phyloP scores from a whole-genome alignment of 2,888 invertebrate genomes.

The Zeuzera pyrina region DNA sequence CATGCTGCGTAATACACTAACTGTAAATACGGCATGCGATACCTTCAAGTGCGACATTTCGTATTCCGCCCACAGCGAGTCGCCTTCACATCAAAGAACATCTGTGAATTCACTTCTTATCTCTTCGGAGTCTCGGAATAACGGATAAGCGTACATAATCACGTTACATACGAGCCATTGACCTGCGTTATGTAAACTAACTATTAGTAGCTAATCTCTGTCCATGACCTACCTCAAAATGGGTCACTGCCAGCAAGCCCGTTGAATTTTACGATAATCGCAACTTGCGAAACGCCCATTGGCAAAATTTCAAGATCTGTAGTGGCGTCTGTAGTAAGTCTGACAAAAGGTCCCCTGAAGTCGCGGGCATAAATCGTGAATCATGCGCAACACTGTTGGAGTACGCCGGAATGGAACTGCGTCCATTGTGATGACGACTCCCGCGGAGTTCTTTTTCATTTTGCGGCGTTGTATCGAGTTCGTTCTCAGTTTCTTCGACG shows the following conservation, averaged over 20 bases:
- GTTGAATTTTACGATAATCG: conserved; percentile 64
- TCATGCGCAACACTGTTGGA: conserved; percentile 29
- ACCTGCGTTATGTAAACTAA: conserved; percentile 17
- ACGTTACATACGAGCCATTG: conserved; percentile 17
- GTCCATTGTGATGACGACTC: conserved; percentile 38
- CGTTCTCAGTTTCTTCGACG: conserved; percentile 24
- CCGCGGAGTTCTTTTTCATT: conserved; percentile 30
- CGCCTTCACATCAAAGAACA: conserved; percentile 31
- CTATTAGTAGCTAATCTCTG: conserved; percentile 39
- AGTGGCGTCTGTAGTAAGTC: conserved; percentile 66
- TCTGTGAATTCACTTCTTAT: conserved; percentile 33
- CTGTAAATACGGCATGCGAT: conserved; percentile 24
- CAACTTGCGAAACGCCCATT: conserved; percentile 55
- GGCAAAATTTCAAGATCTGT: conserved; percentile 66
- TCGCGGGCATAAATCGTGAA: conserved; percentile 28
- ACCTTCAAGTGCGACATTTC: conserved; percentile 22
- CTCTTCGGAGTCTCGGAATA: conserved; percentile 22
- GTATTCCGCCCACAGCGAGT: conserved; percentile 33
- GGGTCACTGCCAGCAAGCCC: conserved; percentile 56
- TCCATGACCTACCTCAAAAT: conserved; percentile 58
- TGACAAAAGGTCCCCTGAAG: conserved; percentile 36
- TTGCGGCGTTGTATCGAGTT: conserved; percentile 16
- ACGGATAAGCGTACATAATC: too few species aligned
- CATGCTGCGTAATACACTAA: conserved; percentile 17
- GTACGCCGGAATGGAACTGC: conserved; percentile 21